Evolutionary conservation across 2,797 vertebrate species (phyloP).

Genomic region (Megalops cyprinoides): DNA sequence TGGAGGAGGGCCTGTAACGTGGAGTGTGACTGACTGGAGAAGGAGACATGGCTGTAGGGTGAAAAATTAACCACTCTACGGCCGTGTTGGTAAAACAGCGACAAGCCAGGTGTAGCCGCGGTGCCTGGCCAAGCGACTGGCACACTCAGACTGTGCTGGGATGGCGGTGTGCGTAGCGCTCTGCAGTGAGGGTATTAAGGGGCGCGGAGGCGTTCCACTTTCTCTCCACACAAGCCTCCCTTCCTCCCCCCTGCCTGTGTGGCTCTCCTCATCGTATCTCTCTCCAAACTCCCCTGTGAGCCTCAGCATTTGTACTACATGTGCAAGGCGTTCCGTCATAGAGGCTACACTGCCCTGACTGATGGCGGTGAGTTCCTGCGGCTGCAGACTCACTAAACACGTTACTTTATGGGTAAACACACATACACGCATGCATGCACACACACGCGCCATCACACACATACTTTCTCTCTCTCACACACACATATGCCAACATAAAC

Average conservation of each 20-base stretch:
- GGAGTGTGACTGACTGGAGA: neutral
- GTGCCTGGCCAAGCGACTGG: no score
- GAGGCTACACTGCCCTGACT: slow-evolving; percentile 51
- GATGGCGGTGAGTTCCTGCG: slow-evolving; percentile 48
- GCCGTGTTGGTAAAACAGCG: neutral
- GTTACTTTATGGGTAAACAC: slow-evolving; percentile 2
- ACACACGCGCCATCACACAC: slow-evolving; percentile 19
- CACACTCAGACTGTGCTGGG: neutral
- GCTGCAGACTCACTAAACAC: slow-evolving; percentile 36
- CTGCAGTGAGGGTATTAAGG: neutral
- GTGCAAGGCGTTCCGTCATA: slow-evolving; percentile 35
- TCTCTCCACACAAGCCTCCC: slow-evolving; percentile 23
- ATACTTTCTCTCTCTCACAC: slow-evolving; percentile 5
- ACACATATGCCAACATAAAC: slow-evolving; percentile 14
- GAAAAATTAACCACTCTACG: neutral
- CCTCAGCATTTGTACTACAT: slow-evolving; percentile 44
- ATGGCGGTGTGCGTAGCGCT: neutral
- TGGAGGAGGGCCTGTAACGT: neutral
- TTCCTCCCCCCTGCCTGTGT: slow-evolving; percentile 61
- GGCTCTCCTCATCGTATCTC: slow-evolving; percentile 76
- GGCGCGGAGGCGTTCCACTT: neutral
- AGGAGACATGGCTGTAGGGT: neutral
- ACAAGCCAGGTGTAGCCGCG: neutral
- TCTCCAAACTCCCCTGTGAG: slow-evolving; percentile 50
- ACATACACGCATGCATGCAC: slow-evolving; percentile 26